phyloP scores from a whole-genome alignment of 2,797 vertebrate genomes.

The Rhynchotus rufescens region DNA sequence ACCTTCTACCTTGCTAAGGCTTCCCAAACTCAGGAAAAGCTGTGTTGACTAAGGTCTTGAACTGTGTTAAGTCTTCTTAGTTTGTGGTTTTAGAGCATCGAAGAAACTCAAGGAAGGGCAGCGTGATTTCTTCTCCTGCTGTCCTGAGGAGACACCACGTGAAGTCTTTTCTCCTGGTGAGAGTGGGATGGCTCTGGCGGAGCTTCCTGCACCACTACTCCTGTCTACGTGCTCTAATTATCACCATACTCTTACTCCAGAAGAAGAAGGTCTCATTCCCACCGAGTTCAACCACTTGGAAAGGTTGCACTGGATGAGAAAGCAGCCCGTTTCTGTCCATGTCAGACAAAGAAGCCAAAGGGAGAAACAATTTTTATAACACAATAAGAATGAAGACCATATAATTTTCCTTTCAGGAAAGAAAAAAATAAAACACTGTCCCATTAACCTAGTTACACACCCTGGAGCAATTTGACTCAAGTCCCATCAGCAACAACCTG shows the following conservation, averaged over 20 bases:
- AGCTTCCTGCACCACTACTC: not conserved
- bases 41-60: not conserved
- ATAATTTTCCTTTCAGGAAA: constrained; percentile 43
- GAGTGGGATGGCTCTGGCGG: not conserved
- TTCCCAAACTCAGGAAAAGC: not conserved
- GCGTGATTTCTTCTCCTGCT: not conserved
- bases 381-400: not conserved
- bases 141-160: fast-evolving
- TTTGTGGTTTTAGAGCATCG: not conserved
- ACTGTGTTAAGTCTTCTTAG: not conserved
- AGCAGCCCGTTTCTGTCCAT: not conserved
- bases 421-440: not conserved
- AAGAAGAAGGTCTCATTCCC: not conserved
- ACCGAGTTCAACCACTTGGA: not conserved
- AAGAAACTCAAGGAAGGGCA: not conserved
- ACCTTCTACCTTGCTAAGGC: not conserved
- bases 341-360: not conserved
- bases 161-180: not conserved
- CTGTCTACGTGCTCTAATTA: not conserved
- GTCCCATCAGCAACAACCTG: constrained; percentile 53
- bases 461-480: constrained; percentile 61
- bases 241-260: not conserved
- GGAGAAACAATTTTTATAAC: not conserved
- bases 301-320: not conserved
- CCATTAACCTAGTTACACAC: constrained; percentile 61